Evolutionary conservation across 2,797 vertebrate species (phyloP).

Genomic region (Sebastes steindachneri): DNA sequence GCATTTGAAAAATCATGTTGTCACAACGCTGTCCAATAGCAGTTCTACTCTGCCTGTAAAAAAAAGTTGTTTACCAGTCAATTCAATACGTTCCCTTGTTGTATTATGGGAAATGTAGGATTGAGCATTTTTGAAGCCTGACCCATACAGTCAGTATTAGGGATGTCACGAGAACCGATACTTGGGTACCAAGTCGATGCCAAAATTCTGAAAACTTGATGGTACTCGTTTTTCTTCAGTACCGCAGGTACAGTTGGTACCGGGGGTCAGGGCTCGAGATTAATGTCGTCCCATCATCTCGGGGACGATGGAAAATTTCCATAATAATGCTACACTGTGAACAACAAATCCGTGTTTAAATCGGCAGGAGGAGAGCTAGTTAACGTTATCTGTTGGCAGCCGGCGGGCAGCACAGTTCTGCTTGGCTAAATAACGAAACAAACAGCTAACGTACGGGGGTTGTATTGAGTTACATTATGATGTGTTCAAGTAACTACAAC

Average conservation of each 20-base stretch:
- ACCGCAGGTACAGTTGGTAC: background rate
- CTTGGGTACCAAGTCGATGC: background rate
- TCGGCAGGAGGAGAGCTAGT: background rate
- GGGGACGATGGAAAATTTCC: background rate
- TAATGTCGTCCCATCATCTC: background rate
- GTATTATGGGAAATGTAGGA: background rate
- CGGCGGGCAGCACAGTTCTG: background rate
- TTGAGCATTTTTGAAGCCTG: background rate
- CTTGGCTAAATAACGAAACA: rapidly evolving
- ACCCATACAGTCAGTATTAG: background rate
- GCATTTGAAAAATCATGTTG: background rate
- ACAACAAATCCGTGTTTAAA: too few species aligned
- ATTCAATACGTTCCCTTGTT: background rate
- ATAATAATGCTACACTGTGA: too few species aligned
- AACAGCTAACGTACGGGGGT: background rate
- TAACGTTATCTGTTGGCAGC: background rate
- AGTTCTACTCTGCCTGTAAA: background rate
- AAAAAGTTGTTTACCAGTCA: background rate
- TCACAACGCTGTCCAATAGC: background rate
- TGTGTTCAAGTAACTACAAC: too few species aligned
- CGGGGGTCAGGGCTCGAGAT: background rate
- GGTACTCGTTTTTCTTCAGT: background rate
- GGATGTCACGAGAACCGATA: background rate
- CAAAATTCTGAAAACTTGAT: background rate
- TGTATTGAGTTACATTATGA: background rate